Evolutionary conservation across 2,113 vertebrate species (phyloP).

Genomic region (Tringa solitaria): DNA sequence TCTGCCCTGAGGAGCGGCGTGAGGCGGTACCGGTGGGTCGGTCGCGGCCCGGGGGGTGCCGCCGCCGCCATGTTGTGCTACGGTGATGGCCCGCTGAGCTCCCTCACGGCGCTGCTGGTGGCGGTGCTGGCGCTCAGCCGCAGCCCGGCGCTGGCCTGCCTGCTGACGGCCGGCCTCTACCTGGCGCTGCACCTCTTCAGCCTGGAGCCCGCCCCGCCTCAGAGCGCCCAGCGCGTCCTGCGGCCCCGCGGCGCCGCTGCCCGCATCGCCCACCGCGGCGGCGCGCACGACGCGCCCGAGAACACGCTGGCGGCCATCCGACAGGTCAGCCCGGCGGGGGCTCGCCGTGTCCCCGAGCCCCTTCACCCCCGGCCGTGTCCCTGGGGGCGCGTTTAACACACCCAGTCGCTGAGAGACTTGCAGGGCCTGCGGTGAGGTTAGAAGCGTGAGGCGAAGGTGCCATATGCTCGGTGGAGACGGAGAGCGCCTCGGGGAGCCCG

Average conservation of each 20-base stretch:
- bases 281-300: conserved; percentile 91
- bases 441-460: background rate
- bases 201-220: conserved; percentile 78
- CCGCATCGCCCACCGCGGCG: conserved; percentile 88
- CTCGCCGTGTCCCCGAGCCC: background rate
- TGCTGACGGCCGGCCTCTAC: conserved; percentile 78
- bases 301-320: conserved; percentile 91
- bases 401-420: fast-evolving
- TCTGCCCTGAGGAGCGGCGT: background rate
- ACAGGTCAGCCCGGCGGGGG: conserved; percentile 73
- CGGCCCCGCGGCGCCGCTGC: conserved; percentile 72
- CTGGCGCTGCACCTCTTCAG: conserved; percentile 78
- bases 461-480: fast-evolving
- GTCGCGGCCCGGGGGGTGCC: background rate
- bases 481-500: background rate
- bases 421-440: fast-evolving
- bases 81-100: conserved; percentile 74
- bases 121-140: conserved; percentile 76
- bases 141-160: conserved; percentile 77
- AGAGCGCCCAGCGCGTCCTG: conserved; percentile 79
- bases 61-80: conserved; percentile 73
- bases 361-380: background rate
- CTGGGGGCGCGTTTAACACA: background rate
- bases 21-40: background rate
- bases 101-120: conserved; percentile 78